phyloP scores from a whole-genome alignment of 2,888 invertebrate genomes.

The Prosapia bicincta region DNA sequence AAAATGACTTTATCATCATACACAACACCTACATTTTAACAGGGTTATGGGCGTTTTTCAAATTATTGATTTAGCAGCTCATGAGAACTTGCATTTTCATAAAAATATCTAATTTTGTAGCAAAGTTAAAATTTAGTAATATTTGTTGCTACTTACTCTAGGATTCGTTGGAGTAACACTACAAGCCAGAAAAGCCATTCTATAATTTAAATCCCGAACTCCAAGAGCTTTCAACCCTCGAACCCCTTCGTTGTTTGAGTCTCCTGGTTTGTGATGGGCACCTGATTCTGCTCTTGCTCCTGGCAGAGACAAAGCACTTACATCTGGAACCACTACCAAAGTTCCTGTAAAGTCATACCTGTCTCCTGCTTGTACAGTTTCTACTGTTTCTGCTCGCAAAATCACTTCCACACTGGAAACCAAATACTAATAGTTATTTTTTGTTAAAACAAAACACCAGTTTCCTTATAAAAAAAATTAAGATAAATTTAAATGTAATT shows the following conservation, averaged over 20 bases:
- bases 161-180: slow-evolving; percentile 84
- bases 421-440: no score
- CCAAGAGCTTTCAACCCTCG: slow-evolving; percentile 83
- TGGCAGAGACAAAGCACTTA: slow-evolving; percentile 79
- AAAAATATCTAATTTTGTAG: no score
- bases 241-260: slow-evolving; percentile 79
- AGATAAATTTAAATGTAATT: no score
- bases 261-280: slow-evolving; percentile 67
- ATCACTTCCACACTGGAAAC: slow-evolving; percentile 76
- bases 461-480: no score
- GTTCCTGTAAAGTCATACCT: slow-evolving; percentile 92
- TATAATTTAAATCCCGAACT: slow-evolving; percentile 79
- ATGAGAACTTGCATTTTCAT: no score
- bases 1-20: no score
- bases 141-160: slow-evolving; percentile 57
- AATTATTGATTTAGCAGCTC: no score
- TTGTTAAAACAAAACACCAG: no score
- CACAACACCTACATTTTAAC: no score
- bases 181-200: slow-evolving; percentile 92
- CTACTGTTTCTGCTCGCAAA: slow-evolving; percentile 92
- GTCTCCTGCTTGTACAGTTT: slow-evolving; percentile 87
- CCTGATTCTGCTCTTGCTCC: slow-evolving; percentile 82
- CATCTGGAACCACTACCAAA: slow-evolving; percentile 96
- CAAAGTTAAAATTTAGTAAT: no score
- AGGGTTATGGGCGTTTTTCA: no score